Conservation (phyloP, 35 echinoderm and acorn worm genomes). For the Hemicentrotus pulcherrimus region DNA sequence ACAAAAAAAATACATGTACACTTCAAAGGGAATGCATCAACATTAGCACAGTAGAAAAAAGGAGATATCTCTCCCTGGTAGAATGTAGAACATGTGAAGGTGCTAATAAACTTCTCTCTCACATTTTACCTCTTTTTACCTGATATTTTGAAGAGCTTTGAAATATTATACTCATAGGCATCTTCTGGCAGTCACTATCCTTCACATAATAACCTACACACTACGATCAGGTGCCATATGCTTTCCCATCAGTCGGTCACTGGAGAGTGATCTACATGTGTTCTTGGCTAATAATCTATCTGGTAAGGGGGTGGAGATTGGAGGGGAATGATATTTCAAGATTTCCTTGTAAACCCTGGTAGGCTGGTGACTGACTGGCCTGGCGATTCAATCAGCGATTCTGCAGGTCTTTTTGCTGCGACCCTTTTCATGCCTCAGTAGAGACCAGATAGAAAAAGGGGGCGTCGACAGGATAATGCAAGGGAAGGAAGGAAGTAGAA, state of each 20-base stretch:
- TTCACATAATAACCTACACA: neutral
- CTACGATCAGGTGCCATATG: neutral
- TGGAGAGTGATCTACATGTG: neutral
- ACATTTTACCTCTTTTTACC: neutral
- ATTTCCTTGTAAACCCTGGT: constrained; percentile 10
- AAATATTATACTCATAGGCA: neutral
- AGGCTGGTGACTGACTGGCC: neutral
- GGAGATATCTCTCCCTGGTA: too few relatives aligned
- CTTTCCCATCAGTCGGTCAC: neutral
- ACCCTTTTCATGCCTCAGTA: neutral
- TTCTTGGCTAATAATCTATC: neutral
- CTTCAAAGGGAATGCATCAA: neutral
- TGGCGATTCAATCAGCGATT: neutral
- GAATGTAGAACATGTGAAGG: too few relatives aligned
- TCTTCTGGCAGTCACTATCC: neutral
- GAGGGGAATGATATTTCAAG: constrained; percentile 11
- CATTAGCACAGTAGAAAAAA: too few relatives aligned
- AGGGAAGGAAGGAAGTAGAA: neutral
- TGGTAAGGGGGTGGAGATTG: neutral
- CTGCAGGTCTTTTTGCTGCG: neutral
- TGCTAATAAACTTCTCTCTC: too few relatives aligned
- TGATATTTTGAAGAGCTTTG: neutral
- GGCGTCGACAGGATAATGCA: neutral
- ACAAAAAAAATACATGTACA: neutral
- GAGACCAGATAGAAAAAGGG: neutral